These are phyloP conservation scores for Circaetus cinerascens DNA, from an alignment of 2,113 vertebrate genomes.

Conservation along the genomic window DNA sequence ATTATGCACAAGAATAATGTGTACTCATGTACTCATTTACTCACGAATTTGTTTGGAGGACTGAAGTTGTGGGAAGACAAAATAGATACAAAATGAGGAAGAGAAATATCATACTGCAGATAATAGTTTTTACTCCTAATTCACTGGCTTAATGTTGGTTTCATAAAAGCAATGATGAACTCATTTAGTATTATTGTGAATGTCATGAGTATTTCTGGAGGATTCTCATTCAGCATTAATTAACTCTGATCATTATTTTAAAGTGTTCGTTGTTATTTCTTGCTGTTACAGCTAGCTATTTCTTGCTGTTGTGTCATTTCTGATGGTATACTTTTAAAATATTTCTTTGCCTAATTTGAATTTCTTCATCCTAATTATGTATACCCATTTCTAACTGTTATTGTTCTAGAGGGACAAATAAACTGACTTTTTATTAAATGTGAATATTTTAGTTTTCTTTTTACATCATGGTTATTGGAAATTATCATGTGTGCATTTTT, in stretches of 20 bases:
- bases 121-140: constrained; percentile 33
- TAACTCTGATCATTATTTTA: constrained; percentile 25
- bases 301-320: background rate
- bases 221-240: constrained; percentile 18
- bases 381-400: background rate
- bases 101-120: background rate
- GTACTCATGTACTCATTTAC: background rate
- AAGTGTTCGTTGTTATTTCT: background rate
- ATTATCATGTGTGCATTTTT: background rate
- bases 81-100: constrained; percentile 34
- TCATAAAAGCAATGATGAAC: constrained; percentile 41
- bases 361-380: background rate
- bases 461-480: background rate
- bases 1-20: constrained; percentile 7
- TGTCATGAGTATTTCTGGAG: background rate
- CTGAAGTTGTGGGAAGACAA: background rate
- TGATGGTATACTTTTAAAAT: background rate
- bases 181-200: constrained; percentile 19
- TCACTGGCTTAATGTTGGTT: constrained; percentile 2
- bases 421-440: background rate
- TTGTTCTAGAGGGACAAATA: background rate
- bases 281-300: background rate
- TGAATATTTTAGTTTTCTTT: background rate
- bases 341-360: background rate
- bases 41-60: background rate